Percentiles rank a stretch among this genome's conserved stretches.
phyloP scores from a whole-genome alignment of 2,888 invertebrate species.

The Apamea anceps region DNA sequence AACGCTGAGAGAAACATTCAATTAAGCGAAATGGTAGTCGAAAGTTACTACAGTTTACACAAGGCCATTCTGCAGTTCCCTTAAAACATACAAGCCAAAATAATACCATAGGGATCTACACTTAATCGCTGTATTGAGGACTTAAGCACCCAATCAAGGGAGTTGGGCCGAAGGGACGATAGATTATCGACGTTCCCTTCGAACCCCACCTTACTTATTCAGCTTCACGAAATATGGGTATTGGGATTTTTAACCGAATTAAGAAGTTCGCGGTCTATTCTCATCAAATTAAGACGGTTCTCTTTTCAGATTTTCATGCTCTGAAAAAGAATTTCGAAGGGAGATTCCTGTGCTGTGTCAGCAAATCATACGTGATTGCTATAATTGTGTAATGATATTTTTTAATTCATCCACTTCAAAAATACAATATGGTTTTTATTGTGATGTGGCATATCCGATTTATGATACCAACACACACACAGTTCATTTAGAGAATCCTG shows the following conservation, averaged over 20 bases:
- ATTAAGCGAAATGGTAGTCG: background rate
- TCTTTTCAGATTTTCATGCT: background rate
- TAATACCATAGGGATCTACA: slow-evolving; percentile 53
- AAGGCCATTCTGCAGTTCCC: background rate
- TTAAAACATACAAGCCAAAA: slow-evolving; percentile 33
- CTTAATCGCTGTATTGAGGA: slow-evolving; percentile 65
- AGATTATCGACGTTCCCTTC: slow-evolving; percentile 58
- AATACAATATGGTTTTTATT: background rate
- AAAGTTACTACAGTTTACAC: slow-evolving; percentile 2
- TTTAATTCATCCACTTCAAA: too few species aligned
- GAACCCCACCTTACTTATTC: slow-evolving; percentile 9
- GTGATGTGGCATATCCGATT: background rate
- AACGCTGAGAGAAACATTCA: background rate
- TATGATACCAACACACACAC: background rate
- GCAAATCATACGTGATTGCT: background rate
- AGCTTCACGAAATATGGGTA: slow-evolving; percentile 11
- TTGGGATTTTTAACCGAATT: slow-evolving; percentile 22
- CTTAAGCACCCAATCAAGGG: slow-evolving; percentile 68
- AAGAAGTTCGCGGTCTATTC: background rate
- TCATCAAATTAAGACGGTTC: background rate
- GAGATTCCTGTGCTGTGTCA: too few species aligned
- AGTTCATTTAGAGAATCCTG: background rate
- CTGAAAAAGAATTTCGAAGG: background rate
- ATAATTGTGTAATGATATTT: background rate
- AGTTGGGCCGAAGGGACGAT: slow-evolving; percentile 59